phyloP scores from a whole-genome alignment of 1,140 invertebrate genomes.

The Elymnias hypermnestra region DNA sequence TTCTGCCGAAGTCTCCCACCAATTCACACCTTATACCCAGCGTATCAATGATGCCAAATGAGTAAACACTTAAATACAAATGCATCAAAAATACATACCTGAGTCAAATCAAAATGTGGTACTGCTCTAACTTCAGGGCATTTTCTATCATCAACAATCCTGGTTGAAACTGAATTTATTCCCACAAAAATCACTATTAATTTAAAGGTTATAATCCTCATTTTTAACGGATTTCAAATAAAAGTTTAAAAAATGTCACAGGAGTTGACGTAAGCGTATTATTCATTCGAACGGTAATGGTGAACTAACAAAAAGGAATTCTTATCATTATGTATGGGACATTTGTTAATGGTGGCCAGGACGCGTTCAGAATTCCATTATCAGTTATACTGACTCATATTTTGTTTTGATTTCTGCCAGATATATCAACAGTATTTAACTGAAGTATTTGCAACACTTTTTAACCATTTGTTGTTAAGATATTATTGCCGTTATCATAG shows the following conservation, averaged over 20 bases:
- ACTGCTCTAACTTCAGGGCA: slow-evolving; percentile 66
- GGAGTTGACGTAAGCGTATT: slow-evolving; percentile 33
- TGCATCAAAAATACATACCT: slow-evolving; percentile 31
- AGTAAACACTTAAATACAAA: no score
- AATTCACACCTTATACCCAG: no score
- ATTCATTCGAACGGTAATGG: slow-evolving; percentile 36
- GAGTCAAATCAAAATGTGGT: slow-evolving; percentile 60
- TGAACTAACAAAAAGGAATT: slow-evolving; percentile 65
- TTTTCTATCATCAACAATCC: slow-evolving; percentile 57
- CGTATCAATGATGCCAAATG: no score
- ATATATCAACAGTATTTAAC: no score
- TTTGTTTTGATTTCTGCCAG: slow-evolving; percentile 33
- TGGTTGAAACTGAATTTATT: slow-evolving; percentile 13
- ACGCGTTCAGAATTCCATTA: slow-evolving; percentile 65
- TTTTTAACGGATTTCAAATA: neutral
- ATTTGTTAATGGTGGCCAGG: slow-evolving; percentile 54
- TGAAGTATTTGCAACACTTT: no score
- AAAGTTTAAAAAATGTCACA: slow-evolving; percentile 9
- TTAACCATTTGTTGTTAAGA: no score
- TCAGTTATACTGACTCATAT: slow-evolving; percentile 56
- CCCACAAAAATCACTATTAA: slow-evolving; percentile 6
- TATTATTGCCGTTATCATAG: no score
- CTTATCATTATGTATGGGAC: slow-evolving; percentile 70
- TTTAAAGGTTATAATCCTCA: no score
- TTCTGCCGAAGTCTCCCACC: no score